These are phyloP conservation scores for Agrochola lychnidis DNA, from an alignment of 2,888 invertebrate genomes.

Conservation along the genomic window DNA sequence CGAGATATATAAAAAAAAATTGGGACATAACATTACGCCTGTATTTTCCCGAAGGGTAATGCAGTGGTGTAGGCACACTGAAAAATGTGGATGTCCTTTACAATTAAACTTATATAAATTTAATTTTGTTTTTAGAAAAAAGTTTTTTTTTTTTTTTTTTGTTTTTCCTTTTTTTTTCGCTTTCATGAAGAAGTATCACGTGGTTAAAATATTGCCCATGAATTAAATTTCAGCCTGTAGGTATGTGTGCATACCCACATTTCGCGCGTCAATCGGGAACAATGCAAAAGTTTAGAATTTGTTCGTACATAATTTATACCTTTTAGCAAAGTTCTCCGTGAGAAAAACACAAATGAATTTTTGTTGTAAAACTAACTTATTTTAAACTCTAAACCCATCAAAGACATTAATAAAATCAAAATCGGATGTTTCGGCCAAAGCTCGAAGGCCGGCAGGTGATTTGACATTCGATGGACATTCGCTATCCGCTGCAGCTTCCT, in stretches of 20 bases:
- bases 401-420: slow-evolving; percentile 39
- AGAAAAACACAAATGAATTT: not conserved
- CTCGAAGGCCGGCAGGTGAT: slow-evolving; percentile 57
- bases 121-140: no score
- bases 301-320: not conserved
- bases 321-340: not conserved
- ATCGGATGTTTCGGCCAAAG: slow-evolving; percentile 43
- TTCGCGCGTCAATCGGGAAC: no score
- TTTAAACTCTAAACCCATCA: slow-evolving; percentile 6
- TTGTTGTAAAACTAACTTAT: not conserved
- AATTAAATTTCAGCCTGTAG: no score
- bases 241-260: no score
- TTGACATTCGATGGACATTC: slow-evolving; percentile 72
- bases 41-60: not conserved
- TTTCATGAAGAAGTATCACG: no score
- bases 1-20: not conserved
- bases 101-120: no score
- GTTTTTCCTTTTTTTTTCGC: no score
- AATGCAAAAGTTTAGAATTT: not conserved
- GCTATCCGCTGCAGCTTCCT: slow-evolving; percentile 49
- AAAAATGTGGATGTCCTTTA: no score
- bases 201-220: no score
- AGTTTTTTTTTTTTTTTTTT: no score
- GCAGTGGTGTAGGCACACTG: not conserved
- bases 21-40: not conserved